These are phyloP conservation scores for Arrhamphus sclerolepis DNA, from an alignment of 2,797 vertebrate genomes.

Conservation along the genomic window DNA sequence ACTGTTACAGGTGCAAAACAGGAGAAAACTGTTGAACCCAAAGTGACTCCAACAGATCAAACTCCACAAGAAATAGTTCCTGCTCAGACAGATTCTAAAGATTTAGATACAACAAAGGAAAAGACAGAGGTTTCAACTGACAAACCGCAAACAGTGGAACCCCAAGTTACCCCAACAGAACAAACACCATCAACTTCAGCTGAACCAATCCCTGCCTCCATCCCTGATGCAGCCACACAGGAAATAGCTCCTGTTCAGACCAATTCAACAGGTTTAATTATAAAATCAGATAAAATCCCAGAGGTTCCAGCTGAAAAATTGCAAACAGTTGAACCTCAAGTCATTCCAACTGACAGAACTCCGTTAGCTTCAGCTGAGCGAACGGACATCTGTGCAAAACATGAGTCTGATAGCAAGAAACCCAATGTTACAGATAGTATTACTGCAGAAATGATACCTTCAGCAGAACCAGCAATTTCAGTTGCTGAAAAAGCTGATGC, in stretches of 20 bases:
- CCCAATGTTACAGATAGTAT: slow-evolving; percentile 13
- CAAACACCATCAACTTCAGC: slow-evolving; percentile 27
- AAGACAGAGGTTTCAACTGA: slow-evolving; percentile 9
- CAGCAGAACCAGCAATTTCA: slow-evolving; percentile 21
- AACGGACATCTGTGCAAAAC: slow-evolving; percentile 5
- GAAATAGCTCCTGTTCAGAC: too few species aligned
- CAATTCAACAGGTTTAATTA: slow-evolving; percentile 11
- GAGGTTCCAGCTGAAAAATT: slow-evolving; percentile 11
- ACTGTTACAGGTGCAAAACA: too few species aligned
- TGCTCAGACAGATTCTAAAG: slow-evolving; percentile 17
- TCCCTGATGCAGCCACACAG: too few species aligned
- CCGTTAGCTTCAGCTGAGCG: slow-evolving; percentile 16
- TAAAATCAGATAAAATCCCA: slow-evolving; percentile 24
- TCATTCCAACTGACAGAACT: background rate
- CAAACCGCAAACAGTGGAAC: slow-evolving; percentile 22
- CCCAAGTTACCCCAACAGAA: slow-evolving; percentile 5
- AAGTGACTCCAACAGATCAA: too few species aligned
- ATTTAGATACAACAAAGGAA: slow-evolving; percentile 22
- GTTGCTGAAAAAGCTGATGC: slow-evolving; percentile 11
- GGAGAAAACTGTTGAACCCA: background rate
- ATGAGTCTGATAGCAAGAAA: too few species aligned
- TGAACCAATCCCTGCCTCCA: slow-evolving; percentile 28
- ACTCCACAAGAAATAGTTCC: slow-evolving; percentile 41
- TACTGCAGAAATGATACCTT: slow-evolving; percentile 25
- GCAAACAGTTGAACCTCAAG: slow-evolving; percentile 23